Evolutionary conservation across 2,888 invertebrate genomes (phyloP).

Genomic region (Agrilus biguttatus): DNA sequence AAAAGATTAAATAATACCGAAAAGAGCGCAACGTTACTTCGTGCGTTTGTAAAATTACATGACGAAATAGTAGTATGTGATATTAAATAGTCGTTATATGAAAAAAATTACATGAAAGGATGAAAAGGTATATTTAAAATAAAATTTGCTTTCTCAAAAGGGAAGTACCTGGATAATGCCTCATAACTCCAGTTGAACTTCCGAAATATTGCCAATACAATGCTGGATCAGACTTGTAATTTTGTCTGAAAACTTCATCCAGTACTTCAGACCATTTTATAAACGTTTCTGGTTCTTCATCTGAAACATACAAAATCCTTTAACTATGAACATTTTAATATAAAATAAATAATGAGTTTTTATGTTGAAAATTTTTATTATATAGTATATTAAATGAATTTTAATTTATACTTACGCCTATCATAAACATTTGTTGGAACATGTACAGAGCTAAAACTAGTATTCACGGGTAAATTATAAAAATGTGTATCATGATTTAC

Average conservation of each 20-base stretch:
- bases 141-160: neutral
- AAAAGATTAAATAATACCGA: no score
- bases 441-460: slow-evolving; percentile 73
- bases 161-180: slow-evolving; percentile 62
- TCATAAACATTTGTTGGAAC: slow-evolving; percentile 91
- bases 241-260: slow-evolving; percentile 69
- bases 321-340: neutral
- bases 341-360: neutral
- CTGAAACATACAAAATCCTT: slow-evolving; percentile 11
- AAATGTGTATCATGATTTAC: slow-evolving; percentile 68
- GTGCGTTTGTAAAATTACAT: no score
- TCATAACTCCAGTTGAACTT: slow-evolving; percentile 79
- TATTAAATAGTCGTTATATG: no score
- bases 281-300: slow-evolving; percentile 46
- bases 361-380: no score
- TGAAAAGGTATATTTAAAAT: slow-evolving; percentile 4
- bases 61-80: no score
- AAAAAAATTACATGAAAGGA: no score
- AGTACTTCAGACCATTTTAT: slow-evolving; percentile 84
- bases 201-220: slow-evolving; percentile 97
- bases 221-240: slow-evolving; percentile 78
- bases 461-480: slow-evolving; percentile 69
- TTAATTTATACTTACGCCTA: slow-evolving; percentile 39
- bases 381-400: no score
- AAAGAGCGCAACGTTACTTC: no score